These are phyloP conservation scores for Acanthornis magna DNA, from an alignment of 2,797 vertebrate genomes.

Conservation along the genomic window DNA sequence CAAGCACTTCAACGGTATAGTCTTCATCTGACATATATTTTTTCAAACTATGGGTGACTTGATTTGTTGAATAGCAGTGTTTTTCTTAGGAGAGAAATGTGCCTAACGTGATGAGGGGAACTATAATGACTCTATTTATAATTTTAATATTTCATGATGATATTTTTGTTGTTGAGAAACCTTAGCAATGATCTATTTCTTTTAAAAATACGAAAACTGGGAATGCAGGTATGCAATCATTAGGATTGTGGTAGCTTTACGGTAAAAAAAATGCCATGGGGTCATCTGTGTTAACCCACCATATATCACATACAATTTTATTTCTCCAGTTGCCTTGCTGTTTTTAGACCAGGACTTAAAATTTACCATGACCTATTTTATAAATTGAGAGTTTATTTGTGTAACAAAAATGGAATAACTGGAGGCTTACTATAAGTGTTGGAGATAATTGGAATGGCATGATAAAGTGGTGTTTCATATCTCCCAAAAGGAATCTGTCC, in stretches of 20 bases:
- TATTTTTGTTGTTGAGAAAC: background rate
- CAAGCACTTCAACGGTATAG: background rate
- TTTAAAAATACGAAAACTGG: background rate
- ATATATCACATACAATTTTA: background rate
- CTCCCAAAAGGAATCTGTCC: background rate
- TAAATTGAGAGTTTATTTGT: slow-evolving; percentile 38
- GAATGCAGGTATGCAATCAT: background rate
- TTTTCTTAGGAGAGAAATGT: background rate
- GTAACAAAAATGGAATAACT: slow-evolving; percentile 25
- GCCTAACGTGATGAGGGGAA: background rate
- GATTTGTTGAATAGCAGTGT: background rate
- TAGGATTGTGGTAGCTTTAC: background rate
- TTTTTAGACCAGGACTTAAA: slow-evolving; percentile 1
- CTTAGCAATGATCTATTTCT: background rate
- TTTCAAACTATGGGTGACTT: background rate
- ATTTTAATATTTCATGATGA: slow-evolving; percentile 4
- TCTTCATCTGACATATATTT: slow-evolving; percentile 5
- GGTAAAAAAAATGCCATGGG: background rate
- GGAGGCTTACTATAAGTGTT: background rate
- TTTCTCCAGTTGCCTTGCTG: background rate
- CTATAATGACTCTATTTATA: background rate
- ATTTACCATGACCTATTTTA: slow-evolving; percentile 21
- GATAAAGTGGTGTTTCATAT: background rate
- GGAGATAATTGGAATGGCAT: slow-evolving; percentile 8
- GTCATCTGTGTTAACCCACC: background rate